A percentile compares a stretch with the other conserved stretches of the same genome.
Conservation (phyloP, 2,113 vertebrate genomes). For the Cyanoliseus patagonus region DNA sequence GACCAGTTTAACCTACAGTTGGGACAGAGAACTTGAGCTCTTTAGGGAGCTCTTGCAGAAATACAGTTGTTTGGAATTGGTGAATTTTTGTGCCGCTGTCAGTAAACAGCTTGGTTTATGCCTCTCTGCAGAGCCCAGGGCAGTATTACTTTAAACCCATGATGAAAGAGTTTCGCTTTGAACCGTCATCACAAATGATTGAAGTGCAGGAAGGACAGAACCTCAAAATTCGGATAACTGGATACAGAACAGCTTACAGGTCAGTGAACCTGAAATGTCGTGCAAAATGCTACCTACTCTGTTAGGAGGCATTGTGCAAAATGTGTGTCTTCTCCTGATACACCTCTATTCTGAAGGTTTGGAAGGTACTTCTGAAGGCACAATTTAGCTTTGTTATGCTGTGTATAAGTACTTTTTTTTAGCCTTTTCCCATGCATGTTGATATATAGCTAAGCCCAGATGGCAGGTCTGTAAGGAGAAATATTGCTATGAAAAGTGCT, state of each 20-base stretch:
- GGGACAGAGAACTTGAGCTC: background rate
- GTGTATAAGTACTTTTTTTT: background rate
- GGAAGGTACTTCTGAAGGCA: background rate
- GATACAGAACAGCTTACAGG: constrained; percentile 93
- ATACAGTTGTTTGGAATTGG: background rate
- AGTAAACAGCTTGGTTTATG: background rate
- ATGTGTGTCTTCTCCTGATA: background rate
- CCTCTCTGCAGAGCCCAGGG: constrained; percentile 89
- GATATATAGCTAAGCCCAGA: background rate
- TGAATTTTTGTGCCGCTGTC: background rate
- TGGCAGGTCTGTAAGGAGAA: background rate
- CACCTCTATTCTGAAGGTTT: background rate
- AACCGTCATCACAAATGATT: constrained; percentile 96
- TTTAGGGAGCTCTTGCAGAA: background rate
- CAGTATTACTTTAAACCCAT: constrained; percentile 99
- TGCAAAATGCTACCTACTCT: background rate
- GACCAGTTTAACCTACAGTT: background rate
- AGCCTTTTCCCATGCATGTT: background rate
- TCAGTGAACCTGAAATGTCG: background rate
- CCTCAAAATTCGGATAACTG: constrained; percentile 88
- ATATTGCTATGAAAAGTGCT: background rate
- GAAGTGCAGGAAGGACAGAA: constrained; percentile 94
- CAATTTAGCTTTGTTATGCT: background rate
- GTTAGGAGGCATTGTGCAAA: background rate
- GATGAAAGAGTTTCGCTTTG: constrained; percentile 99